Evolutionary conservation across 2,797 vertebrate species (phyloP).

Genomic region (Arnoldichthys spilopterus): DNA sequence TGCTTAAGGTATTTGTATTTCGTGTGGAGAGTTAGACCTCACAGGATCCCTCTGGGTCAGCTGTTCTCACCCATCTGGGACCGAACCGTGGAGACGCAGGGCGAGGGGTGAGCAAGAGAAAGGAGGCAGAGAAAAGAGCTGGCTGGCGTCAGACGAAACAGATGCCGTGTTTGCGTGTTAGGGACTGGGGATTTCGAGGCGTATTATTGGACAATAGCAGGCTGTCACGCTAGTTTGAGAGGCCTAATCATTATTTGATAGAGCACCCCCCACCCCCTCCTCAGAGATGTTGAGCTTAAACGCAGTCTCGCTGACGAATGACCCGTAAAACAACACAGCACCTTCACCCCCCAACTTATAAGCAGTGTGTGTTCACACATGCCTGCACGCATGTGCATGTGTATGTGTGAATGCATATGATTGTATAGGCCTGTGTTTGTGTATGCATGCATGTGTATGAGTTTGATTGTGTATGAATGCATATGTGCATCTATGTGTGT

Average conservation of each 20-base stretch:
- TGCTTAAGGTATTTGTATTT: background rate
- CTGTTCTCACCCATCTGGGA: conserved; percentile 68
- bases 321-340: conserved; percentile 63
- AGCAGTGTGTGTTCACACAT: conserved; percentile 17
- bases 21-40: background rate
- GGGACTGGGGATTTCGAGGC: conserved; percentile 68
- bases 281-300: conserved; percentile 60
- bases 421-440: background rate
- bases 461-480: background rate
- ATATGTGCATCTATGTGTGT: background rate
- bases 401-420: background rate
- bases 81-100: conserved; percentile 60
- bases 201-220: conserved; percentile 75
- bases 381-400: background rate
- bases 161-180: conserved; percentile 75
- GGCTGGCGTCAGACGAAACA: conserved; percentile 66
- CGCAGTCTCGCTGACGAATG: conserved; percentile 51
- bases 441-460: too few relatives aligned
- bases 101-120: conserved; percentile 58
- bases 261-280: conserved; percentile 65
- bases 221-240: conserved; percentile 81
- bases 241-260: conserved; percentile 85
- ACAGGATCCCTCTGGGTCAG: conserved; percentile 56
- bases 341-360: conserved; percentile 61
- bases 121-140: conserved; percentile 51